A percentile compares a stretch with the other conserved stretches of the same genome.
These are phyloP conservation scores for Bombus cullumanus DNA, from an alignment of 1,140 invertebrate genomes.

Conservation along the genomic window DNA sequence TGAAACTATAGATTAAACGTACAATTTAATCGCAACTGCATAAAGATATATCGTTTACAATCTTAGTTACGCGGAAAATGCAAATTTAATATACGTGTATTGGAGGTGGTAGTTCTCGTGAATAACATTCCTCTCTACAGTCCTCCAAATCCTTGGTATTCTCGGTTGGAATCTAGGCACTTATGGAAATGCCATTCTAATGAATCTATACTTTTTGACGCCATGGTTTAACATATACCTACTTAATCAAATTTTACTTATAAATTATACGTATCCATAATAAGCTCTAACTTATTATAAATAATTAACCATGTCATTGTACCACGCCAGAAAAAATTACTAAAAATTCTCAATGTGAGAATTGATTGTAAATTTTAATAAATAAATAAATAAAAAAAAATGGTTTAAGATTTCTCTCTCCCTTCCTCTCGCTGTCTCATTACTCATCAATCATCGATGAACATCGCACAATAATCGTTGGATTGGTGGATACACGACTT, in stretches of 20 bases:
- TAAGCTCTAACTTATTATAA: no score
- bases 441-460: not conserved
- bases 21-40: not conserved
- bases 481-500: not conserved
- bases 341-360: no score
- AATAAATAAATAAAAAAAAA: no score
- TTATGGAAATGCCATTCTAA: not conserved
- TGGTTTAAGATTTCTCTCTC: not conserved
- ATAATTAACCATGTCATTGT: no score
- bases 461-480: not conserved
- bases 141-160: not conserved
- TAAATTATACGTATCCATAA: no score
- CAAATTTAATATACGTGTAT: slow-evolving; percentile 1
- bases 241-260: no score
- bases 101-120: not conserved
- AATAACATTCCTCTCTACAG: not conserved
- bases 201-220: not conserved
- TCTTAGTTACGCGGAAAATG: slow-evolving; percentile 5
- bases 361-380: no score
- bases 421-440: not conserved
- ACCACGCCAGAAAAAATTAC: no score
- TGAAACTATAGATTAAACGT: not conserved
- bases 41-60: not conserved
- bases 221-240: not conserved
- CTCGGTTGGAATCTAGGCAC: not conserved